Conservation (phyloP, 2,797 vertebrate species). For the Phrynocephalus guinanensis region DNA sequence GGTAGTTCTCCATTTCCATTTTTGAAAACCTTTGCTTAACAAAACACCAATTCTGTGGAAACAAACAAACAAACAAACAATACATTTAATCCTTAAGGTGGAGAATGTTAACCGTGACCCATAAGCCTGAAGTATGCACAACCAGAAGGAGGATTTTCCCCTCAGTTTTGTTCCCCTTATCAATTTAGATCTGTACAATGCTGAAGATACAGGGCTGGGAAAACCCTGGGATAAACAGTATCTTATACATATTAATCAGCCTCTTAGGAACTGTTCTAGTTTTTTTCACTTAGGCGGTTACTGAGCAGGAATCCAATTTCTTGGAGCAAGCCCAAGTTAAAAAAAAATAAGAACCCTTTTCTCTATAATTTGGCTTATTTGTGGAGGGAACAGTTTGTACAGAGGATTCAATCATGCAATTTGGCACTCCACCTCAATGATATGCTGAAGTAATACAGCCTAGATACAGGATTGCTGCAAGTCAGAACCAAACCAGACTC, state of each 20-base stretch:
- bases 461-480: neutral
- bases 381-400: too few relatives aligned
- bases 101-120: neutral
- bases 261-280: neutral
- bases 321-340: too few relatives aligned
- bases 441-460: neutral
- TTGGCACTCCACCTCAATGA: neutral
- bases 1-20: constrained; percentile 70
- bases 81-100: neutral
- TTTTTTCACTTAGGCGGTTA: neutral
- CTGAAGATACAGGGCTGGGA: neutral
- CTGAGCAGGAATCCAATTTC: too few relatives aligned
- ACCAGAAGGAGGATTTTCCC: neutral
- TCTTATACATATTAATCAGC: neutral
- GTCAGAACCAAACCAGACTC: too few relatives aligned
- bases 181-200: neutral
- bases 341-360: too few relatives aligned
- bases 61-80: neutral
- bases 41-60: constrained; percentile 35
- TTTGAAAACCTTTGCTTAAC: constrained; percentile 31
- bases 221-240: neutral
- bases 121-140: neutral
- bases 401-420: too few relatives aligned
- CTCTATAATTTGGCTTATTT: too few relatives aligned
- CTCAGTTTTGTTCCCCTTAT: neutral